These are phyloP conservation scores for Keiferia lycopersicella DNA, from an alignment of 2,888 invertebrate species.

Conservation along the genomic window DNA sequence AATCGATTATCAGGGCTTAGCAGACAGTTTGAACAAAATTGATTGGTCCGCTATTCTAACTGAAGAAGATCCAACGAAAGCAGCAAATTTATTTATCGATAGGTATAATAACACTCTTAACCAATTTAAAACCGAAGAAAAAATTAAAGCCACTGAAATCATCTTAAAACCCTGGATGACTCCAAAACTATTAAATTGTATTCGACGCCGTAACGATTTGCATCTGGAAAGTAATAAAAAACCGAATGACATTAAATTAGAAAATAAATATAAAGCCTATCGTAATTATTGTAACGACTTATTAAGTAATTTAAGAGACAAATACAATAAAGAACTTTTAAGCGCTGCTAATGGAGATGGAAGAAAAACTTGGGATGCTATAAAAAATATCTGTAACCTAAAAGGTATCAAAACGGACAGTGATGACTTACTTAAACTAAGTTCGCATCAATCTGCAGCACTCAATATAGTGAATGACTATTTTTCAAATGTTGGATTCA, in stretches of 20 bases:
- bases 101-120: background rate
- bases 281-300: background rate
- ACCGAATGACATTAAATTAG: background rate
- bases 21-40: background rate
- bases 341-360: background rate
- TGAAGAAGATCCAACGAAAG: background rate
- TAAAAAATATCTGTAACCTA: constrained; percentile 1
- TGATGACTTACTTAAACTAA: constrained; percentile 21
- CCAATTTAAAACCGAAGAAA: background rate
- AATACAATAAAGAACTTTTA: background rate
- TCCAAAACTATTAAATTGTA: background rate
- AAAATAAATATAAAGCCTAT: background rate
- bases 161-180: constrained; percentile 8
- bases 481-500: too few relatives aligned
- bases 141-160: background rate
- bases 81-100: background rate
- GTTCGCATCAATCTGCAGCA: background rate
- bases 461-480: too few relatives aligned
- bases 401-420: constrained; percentile 16
- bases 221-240: background rate
- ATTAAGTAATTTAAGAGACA: background rate
- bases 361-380: background rate
- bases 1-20: background rate
- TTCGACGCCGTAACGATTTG: background rate
- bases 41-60: background rate